Percentiles rank a stretch among this genome's conserved stretches.
phyloP scores from a whole-genome alignment of 2,888 invertebrate genomes.

The Spodoptera picta region DNA sequence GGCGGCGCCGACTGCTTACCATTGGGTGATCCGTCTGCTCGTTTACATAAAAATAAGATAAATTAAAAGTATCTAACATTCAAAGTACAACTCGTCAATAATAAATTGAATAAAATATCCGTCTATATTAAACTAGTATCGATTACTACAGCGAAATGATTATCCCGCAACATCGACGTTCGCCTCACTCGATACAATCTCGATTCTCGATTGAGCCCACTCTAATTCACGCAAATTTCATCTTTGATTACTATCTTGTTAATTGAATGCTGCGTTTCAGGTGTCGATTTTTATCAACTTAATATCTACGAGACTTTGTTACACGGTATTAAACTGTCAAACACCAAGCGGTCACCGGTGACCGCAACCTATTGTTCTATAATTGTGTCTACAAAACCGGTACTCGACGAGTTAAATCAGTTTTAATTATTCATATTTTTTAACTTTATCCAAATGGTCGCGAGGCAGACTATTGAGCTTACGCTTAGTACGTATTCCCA shows the following conservation, averaged over 20 bases:
- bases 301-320: slow-evolving; percentile 38
- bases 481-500: too few relatives aligned
- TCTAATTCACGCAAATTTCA: slow-evolving; percentile 62
- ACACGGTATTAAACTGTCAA: slow-evolving; percentile 28
- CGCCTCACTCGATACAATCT: slow-evolving; percentile 57
- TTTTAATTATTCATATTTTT: slow-evolving; percentile 31
- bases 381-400: too few relatives aligned
- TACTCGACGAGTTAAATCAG: too few relatives aligned
- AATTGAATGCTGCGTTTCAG: slow-evolving; percentile 70
- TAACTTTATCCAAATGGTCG: too few relatives aligned
- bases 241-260: slow-evolving; percentile 68
- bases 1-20: too few relatives aligned
- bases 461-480: too few relatives aligned
- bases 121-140: slow-evolving; percentile 34
- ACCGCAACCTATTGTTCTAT: too few relatives aligned
- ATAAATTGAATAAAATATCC: slow-evolving; percentile 12
- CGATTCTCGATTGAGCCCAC: slow-evolving; percentile 50
- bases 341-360: too few relatives aligned
- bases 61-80: background rate
- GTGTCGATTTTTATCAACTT: slow-evolving; percentile 63
- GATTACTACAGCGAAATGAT: slow-evolving; percentile 38
- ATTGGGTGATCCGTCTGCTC: too few relatives aligned
- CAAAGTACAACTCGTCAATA: slow-evolving; percentile 7
- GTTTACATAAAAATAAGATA: too few relatives aligned
- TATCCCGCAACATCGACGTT: slow-evolving; percentile 46